Evolutionary conservation across 1,140 invertebrate genomes (phyloP).

Genomic region (Akabosia matsudoensis): DNA sequence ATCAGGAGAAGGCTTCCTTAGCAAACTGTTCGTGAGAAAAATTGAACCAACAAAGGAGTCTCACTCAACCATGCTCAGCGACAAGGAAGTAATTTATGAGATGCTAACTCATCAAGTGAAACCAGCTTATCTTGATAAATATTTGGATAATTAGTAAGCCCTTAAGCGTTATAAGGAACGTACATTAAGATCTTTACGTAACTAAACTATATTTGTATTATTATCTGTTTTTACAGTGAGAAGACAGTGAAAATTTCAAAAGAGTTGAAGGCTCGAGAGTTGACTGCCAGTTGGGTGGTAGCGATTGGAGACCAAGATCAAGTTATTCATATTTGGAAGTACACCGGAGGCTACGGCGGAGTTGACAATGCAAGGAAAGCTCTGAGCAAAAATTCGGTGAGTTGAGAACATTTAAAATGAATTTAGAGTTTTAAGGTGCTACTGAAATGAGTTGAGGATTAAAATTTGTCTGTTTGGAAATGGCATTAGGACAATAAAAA

Average conservation of each 20-base stretch:
- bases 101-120: constrained; percentile 91
- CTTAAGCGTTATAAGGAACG: too few species aligned
- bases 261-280: constrained; percentile 68
- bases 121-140: constrained; percentile 78
- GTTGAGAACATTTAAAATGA: constrained; percentile 28
- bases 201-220: neutral
- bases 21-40: constrained; percentile 80
- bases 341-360: constrained; percentile 83
- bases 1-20: constrained; percentile 74
- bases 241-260: constrained; percentile 73
- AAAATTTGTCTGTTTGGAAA: constrained; percentile 18
- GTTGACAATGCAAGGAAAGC: constrained; percentile 74
- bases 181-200: neutral
- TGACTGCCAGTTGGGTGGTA: constrained; percentile 82
- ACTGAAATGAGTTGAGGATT: constrained; percentile 14
- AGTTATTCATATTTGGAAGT: constrained; percentile 90
- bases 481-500: constrained; percentile 68
- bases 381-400: constrained; percentile 69
- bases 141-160: constrained; percentile 88
- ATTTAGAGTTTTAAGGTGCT: neutral
- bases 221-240: constrained; percentile 60
- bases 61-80: constrained; percentile 88
- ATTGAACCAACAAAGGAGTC: constrained; percentile 93
- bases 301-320: constrained; percentile 97
- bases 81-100: constrained; percentile 91